Evolutionary conservation across 2,888 invertebrate species (phyloP).

Genomic region (Sesia apiformis): DNA sequence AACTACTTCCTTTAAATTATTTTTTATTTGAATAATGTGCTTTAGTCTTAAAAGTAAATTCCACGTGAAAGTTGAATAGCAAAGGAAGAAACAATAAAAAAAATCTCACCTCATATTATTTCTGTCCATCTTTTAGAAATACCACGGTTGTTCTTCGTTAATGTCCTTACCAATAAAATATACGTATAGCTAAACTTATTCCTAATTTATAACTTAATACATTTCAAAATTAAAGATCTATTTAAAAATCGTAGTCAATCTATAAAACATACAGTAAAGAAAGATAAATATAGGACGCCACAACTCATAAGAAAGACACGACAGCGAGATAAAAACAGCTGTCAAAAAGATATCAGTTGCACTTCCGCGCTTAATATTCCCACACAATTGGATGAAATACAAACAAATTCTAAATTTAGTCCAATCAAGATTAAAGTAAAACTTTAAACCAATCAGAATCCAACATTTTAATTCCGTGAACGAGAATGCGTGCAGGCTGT

Average conservation of each 20-base stretch:
- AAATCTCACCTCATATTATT: constrained; percentile 63
- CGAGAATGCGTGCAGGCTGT: too few species aligned
- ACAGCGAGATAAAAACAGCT: constrained; percentile 27
- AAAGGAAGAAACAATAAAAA: neutral
- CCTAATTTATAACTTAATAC: constrained; percentile 29
- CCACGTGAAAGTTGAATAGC: too few species aligned
- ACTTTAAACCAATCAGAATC: too few species aligned
- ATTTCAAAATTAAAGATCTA: constrained; percentile 33
- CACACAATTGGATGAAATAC: too few species aligned
- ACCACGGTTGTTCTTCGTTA: neutral
- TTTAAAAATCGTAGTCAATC: neutral
- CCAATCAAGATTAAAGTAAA: too few species aligned
- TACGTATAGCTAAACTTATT: constrained; percentile 21
- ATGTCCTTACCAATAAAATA: neutral
- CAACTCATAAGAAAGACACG: constrained; percentile 20
- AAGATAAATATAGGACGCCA: constrained; percentile 59
- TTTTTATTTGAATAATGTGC: too few species aligned
- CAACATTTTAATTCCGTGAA: too few species aligned
- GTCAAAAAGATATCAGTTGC: constrained; percentile 27
- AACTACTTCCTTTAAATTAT: too few species aligned
- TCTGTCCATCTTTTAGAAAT: constrained; percentile 40
- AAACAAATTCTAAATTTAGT: too few species aligned
- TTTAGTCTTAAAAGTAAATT: too few species aligned
- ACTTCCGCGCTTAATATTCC: constrained; percentile 15
- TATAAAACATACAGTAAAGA: constrained; percentile 23